A percentile compares a stretch with the other conserved stretches of the same genome.
Evolutionary conservation across 2,888 invertebrate species (phyloP).

Genomic region (Rhabditophanes sp.): DNA sequence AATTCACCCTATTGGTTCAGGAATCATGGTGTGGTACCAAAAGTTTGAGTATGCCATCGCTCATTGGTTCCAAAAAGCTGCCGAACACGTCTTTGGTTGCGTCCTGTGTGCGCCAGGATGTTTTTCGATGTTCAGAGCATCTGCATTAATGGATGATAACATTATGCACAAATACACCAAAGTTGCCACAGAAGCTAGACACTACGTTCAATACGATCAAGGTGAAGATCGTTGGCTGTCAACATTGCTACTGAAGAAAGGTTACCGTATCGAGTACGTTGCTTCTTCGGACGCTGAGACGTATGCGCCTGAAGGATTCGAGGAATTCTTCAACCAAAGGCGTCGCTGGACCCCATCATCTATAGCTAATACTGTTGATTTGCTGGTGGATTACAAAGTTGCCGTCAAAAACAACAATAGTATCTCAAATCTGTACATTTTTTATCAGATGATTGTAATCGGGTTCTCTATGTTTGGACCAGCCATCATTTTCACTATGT

Average conservation of each 20-base stretch:
- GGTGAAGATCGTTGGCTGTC: conserved; percentile 52
- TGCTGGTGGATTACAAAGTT: conserved; percentile 42
- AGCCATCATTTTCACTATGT: conserved; percentile 43
- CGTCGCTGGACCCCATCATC: conserved; percentile 44
- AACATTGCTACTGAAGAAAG: conserved; percentile 48
- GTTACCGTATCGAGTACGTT: conserved; percentile 47
- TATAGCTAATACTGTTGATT: conserved; percentile 43
- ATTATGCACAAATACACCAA: conserved; percentile 72
- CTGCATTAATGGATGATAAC: conserved; percentile 64
- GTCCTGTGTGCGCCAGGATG: conserved; percentile 71
- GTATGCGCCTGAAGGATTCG: conserved; percentile 44
- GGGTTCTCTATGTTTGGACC: conserved; percentile 43
- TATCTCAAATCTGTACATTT: conserved; percentile 37
- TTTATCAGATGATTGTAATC: conserved; percentile 44
- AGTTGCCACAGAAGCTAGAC: conserved; percentile 56
- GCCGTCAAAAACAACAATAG: conserved; percentile 39
- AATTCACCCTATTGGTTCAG: conserved; percentile 68
- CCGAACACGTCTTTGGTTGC: conserved; percentile 73
- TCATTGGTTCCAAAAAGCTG: conserved; percentile 80
- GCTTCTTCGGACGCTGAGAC: conserved; percentile 48
- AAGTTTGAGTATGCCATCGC: conserved; percentile 78
- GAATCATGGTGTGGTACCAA: conserved; percentile 71
- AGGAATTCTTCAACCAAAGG: conserved; percentile 44
- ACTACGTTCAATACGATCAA: conserved; percentile 80
- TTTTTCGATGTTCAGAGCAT: conserved; percentile 54